Evolutionary conservation across 2,797 vertebrate genomes (phyloP).

Genomic region (Protonibea diacanthus): DNA sequence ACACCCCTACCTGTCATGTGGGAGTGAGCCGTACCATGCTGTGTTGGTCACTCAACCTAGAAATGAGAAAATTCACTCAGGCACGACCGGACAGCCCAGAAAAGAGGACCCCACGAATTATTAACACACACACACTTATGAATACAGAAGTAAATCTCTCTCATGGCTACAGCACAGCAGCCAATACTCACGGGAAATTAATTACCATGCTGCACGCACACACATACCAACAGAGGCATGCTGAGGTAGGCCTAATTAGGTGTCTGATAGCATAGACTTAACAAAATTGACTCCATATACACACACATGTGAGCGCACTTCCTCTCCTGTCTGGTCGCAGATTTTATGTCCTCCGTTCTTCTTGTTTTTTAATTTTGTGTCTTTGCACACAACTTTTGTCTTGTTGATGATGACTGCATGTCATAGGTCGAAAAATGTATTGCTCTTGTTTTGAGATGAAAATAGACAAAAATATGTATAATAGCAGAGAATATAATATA

Average conservation of each 20-base stretch:
- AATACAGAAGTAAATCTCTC: slow-evolving; percentile 40
- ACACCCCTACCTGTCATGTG: slow-evolving; percentile 39
- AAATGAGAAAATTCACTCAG: slow-evolving; percentile 81
- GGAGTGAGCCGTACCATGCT: slow-evolving; percentile 41
- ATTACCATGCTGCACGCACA: slow-evolving; percentile 66
- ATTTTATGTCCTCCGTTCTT: slow-evolving; percentile 18
- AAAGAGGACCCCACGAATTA: slow-evolving; percentile 64
- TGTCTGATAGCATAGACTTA: slow-evolving; percentile 62
- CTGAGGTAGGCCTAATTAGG: slow-evolving; percentile 79
- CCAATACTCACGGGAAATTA: slow-evolving; percentile 72
- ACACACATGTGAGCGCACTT: slow-evolving; percentile 32
- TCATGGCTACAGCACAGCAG: slow-evolving; percentile 44
- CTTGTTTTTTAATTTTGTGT: not conserved
- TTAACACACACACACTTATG: slow-evolving; percentile 55
- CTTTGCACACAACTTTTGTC: slow-evolving; percentile 4
- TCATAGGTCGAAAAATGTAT: slow-evolving; percentile 5
- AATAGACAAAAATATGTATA: not conserved
- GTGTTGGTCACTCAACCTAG: slow-evolving; percentile 64
- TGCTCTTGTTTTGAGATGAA: not conserved
- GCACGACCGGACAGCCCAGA: slow-evolving; percentile 65
- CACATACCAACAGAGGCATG: slow-evolving; percentile 56
- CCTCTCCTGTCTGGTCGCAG: slow-evolving; percentile 24
- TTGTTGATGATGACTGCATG: not conserved
- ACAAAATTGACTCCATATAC: slow-evolving; percentile 53
- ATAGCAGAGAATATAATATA: no score